Conservation (phyloP, 30 jellyfish, hydroid and myxozoan genomes). For the Aurelia aurita complex sp. Pacific region DNA sequence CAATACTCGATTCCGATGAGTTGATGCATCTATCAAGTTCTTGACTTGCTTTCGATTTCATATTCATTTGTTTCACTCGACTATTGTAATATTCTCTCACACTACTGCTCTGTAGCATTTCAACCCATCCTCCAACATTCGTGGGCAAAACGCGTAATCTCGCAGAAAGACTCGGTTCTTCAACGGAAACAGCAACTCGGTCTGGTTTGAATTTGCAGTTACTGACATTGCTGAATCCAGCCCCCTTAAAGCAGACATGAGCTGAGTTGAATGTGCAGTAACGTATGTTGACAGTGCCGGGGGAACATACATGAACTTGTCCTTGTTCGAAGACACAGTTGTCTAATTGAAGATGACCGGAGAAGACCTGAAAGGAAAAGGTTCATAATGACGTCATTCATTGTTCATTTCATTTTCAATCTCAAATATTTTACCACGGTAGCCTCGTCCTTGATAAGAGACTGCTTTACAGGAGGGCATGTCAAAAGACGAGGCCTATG, state of each 20-base stretch:
- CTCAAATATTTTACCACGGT: too few species aligned
- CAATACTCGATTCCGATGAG: conserved; percentile 37
- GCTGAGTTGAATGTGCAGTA: conserved; percentile 81
- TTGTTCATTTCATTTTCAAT: too few species aligned
- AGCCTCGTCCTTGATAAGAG: too few species aligned
- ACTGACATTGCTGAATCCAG: conserved; percentile 68
- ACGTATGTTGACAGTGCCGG: conserved; percentile 72
- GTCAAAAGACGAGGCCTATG: too few species aligned
- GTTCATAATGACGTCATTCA: too few species aligned
- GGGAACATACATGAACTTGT: conserved; percentile 67
- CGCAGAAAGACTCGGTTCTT: conserved; percentile 69
- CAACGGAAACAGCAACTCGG: conserved; percentile 75
- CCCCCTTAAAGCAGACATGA: conserved; percentile 77
- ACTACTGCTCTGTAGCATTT: conserved; percentile 23
- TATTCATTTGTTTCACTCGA: background rate
- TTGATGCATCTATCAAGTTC: background rate
- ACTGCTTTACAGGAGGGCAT: too few species aligned
- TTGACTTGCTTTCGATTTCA: conserved; percentile 22
- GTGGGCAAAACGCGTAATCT: conserved; percentile 45
- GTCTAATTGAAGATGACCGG: conserved; percentile 78
- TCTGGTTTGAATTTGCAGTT: conserved; percentile 81
- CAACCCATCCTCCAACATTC: conserved; percentile 80
- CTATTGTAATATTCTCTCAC: conserved; percentile 54
- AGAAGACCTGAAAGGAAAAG: conserved; percentile 36
- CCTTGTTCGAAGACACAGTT: conserved; percentile 84